Conservation (phyloP, 2,797 vertebrate genomes). For the Netta rufina region DNA sequence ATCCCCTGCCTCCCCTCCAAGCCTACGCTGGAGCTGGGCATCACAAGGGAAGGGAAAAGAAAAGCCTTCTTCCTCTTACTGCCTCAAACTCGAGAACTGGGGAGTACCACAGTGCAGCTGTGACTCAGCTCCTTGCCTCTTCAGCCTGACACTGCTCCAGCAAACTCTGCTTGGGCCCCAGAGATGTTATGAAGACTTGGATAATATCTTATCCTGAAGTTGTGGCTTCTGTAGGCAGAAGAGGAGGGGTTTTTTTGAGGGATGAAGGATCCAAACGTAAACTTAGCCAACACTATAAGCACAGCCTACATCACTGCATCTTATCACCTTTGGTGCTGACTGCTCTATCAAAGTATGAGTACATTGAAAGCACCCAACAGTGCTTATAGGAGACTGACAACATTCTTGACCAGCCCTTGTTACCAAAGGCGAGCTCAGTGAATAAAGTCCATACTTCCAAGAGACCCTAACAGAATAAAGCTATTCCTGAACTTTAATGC, state of each 20-base stretch:
- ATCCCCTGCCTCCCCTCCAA: neutral
- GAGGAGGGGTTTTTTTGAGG: neutral
- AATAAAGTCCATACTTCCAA: neutral
- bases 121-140: neutral
- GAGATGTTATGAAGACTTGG: rapidly evolving
- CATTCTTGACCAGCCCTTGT: neutral
- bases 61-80: neutral
- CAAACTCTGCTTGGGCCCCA: neutral
- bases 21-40: neutral
- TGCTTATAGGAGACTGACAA: neutral
- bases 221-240: neutral
- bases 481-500: neutral
- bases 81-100: neutral
- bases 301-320: neutral
- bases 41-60: neutral
- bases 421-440: neutral
- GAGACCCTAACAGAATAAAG: neutral
- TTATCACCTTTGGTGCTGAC: neutral
- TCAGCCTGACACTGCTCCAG: neutral
- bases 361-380: neutral
- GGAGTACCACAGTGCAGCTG: neutral
- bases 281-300: neutral
- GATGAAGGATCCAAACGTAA: neutral
- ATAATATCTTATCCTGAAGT: neutral
- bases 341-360: neutral